Conservation (phyloP, 2,888 invertebrate species). For the Cerastoderma edule region DNA sequence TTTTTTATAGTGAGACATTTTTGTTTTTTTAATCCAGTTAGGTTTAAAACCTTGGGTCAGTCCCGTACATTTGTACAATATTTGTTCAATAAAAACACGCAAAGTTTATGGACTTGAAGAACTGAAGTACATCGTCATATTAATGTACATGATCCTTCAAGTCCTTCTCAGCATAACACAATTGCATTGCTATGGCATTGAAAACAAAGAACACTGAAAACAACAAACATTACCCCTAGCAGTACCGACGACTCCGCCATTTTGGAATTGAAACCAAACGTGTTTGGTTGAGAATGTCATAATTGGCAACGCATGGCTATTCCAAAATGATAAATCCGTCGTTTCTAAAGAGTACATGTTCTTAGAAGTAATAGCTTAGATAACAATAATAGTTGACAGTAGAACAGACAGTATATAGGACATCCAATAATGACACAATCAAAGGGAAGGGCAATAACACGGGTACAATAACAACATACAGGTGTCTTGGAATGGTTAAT, state of each 20-base stretch:
- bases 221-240: slow-evolving; percentile 1
- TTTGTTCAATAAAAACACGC: slow-evolving; percentile 21
- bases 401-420: too few species aligned
- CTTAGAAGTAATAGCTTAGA: not conserved
- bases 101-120: not conserved
- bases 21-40: slow-evolving; percentile 15
- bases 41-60: slow-evolving; percentile 22
- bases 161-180: not conserved
- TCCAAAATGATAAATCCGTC: too few species aligned
- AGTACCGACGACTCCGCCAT: not conserved
- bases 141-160: not conserved
- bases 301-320: too few species aligned
- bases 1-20: slow-evolving; percentile 21
- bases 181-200: slow-evolving; percentile 26
- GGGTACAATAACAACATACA: not conserved
- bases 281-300: too few species aligned
- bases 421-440: too few species aligned
- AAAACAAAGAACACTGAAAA: slow-evolving; percentile 23
- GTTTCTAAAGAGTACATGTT: too few species aligned
- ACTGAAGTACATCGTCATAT: too few species aligned
- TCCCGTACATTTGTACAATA: slow-evolving; percentile 14
- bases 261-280: too few species aligned
- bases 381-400: slow-evolving; percentile 14
- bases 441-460: too few species aligned
- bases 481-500: slow-evolving; percentile 6